Evolutionary conservation across 2,797 vertebrate species (phyloP), one percentile per base, ranked within the genome.

Genomic region (Paramormyrops hopkinsi): DNA sequence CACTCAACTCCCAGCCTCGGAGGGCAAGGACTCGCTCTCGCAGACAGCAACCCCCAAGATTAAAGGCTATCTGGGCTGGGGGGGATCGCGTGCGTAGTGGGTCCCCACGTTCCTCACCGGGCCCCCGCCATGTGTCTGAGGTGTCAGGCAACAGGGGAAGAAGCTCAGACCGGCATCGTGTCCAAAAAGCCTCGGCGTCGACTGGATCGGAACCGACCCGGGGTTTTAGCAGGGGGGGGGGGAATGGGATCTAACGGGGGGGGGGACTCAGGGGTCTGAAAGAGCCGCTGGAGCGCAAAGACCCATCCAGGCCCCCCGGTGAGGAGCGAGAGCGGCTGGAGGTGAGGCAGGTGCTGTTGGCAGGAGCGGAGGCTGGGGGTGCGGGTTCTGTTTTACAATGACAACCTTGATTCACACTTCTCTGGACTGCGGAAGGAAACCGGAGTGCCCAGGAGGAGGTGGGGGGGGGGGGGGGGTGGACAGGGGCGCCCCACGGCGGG

Each of bases 81-180:
- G 33, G 76, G 89, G 88, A 88, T 93, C 90, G 87, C 79, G 91
- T 37, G 51, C 91, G 92, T 86, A n/a, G 90, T 89, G 91, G 33
- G 56, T 7, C 48, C 82, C 14, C 86, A 82, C 33, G 41, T 89
- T 91, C 89, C 92, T 93, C 93, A 90, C 85, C 88, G 4, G 65
- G 91, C 48, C 33, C 91, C 62, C 62, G n/a, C 22, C 1, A 65
- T 37, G 51, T 89, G 22, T 59, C 37, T 87, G 54, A 51, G 54
- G 53, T 59, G 53, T 59, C 25, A 33, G 86, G 33, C 9, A 2
- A 89, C 89, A 90, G 90, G 82, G 88, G 53, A 90, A 29, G 19
- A 29, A 29, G 86, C 41, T 73, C 65, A 89, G 54, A 53, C 87
- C 3, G 33, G 88, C 51, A 90, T 50, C 88, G 86, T 87, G 53